phyloP scores from a whole-genome alignment of 2,797 vertebrate species.

The Acanthis flammea region DNA sequence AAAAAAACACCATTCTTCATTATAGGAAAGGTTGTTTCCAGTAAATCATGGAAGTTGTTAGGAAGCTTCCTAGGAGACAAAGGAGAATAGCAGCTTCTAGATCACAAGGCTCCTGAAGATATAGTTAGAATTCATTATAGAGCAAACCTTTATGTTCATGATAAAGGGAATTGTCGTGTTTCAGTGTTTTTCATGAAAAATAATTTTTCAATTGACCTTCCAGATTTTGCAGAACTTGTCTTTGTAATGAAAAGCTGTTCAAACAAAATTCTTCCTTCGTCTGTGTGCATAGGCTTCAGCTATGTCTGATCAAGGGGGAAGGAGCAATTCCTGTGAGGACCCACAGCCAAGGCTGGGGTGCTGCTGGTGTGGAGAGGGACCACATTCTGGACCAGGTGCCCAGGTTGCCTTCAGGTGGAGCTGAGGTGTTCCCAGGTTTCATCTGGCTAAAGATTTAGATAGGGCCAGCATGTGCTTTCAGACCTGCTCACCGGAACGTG shows the following conservation, averaged over 20 bases:
- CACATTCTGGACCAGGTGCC: fast-evolving
- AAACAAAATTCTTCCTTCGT: background rate
- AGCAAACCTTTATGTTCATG: background rate
- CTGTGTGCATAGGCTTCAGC: background rate
- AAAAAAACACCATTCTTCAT: background rate
- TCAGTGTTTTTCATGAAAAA: background rate
- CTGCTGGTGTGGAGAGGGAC: background rate
- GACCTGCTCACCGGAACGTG: background rate
- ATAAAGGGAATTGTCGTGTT: background rate
- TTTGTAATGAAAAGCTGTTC: background rate
- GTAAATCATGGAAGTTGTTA: background rate
- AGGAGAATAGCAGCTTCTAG: background rate
- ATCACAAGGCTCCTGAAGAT: background rate
- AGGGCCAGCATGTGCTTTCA: background rate
- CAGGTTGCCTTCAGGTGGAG: background rate
- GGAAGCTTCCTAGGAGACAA: background rate
- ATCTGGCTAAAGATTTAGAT: background rate
- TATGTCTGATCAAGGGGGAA: background rate
- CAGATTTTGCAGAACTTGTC: background rate
- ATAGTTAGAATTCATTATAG: background rate
- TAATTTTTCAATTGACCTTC: background rate
- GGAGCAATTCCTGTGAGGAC: background rate
- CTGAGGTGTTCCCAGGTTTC: background rate
- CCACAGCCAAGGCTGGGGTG: background rate
- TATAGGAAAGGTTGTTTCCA: background rate